These are phyloP conservation scores for Drosophila lowei DNA, from an alignment of 1,140 invertebrate genomes.

Conservation along the genomic window DNA sequence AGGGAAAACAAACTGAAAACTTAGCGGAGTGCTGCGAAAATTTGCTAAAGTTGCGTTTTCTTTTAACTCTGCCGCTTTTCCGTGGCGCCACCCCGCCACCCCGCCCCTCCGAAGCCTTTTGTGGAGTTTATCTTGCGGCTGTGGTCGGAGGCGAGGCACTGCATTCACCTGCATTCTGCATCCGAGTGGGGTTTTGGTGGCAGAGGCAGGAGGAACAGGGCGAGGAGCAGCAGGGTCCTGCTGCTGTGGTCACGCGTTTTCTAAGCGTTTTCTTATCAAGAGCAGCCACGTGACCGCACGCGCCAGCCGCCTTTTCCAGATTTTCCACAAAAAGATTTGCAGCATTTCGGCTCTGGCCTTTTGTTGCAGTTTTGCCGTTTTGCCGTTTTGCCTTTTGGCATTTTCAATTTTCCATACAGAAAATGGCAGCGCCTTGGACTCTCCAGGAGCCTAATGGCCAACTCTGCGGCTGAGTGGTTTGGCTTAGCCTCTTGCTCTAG, in stretches of 20 bases:
- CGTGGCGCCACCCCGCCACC: conserved; percentile 12
- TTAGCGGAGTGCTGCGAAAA: conserved; percentile 53
- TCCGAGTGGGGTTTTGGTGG: neutral
- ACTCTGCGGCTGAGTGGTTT: conserved; percentile 43
- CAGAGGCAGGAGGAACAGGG: neutral
- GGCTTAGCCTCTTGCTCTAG: conserved; percentile 27
- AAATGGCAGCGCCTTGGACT: conserved; percentile 24
- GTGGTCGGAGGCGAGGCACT: conserved; percentile 29
- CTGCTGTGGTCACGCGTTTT: conserved; percentile 73
- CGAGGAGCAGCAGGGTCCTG: conserved; percentile 13
- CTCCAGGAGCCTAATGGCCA: conserved; percentile 57
- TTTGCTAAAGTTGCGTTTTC: conserved; percentile 76
- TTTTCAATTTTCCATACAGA: conserved; percentile 21
- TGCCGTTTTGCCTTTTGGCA: conserved; percentile 27
- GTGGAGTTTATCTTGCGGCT: conserved; percentile 74
- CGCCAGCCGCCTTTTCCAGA: conserved; percentile 50
- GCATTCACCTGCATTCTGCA: conserved; percentile 45
- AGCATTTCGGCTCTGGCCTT: conserved; percentile 49
- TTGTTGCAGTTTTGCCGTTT: conserved; percentile 35
- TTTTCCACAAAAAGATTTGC: conserved; percentile 75
- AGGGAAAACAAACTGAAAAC: conserved; percentile 33
- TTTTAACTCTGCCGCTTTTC: conserved; percentile 31
- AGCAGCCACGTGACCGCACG: conserved; percentile 62
- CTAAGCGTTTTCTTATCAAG: conserved; percentile 78
- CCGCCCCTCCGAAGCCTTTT: conserved; percentile 24